Conservation (phyloP, 1,140 invertebrate species). For the Zeugodacus cucurbitae region DNA sequence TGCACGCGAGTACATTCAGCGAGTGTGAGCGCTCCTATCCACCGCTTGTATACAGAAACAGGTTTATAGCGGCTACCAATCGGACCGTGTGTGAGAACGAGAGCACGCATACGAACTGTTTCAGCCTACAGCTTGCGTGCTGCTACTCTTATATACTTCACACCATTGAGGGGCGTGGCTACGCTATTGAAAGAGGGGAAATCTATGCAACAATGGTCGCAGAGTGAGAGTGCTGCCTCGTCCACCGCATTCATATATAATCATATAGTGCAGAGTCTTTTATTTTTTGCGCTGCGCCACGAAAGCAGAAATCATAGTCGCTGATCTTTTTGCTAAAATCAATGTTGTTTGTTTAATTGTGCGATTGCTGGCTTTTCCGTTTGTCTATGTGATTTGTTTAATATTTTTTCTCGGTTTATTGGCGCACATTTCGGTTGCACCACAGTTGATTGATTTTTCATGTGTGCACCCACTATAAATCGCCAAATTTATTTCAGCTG, state of each 20-base stretch:
- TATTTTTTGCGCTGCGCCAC: neutral
- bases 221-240: neutral
- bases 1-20: neutral
- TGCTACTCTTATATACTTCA: neutral
- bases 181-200: neutral
- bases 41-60: neutral
- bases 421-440: conserved; percentile 15
- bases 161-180: neutral
- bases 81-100: neutral
- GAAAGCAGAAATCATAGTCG: conserved; percentile 6
- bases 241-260: neutral
- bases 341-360: conserved; percentile 24
- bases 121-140: neutral
- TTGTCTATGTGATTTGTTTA: conserved; percentile 10
- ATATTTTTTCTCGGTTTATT: conserved; percentile 18
- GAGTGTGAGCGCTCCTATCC: neutral
- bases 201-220: neutral
- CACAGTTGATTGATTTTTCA: conserved; percentile 37
- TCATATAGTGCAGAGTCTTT: neutral
- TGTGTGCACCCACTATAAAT: conserved; percentile 13
- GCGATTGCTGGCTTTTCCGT: conserved; percentile 15
- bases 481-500: neutral
- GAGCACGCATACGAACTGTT: neutral
- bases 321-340: conserved; percentile 8
- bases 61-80: neutral